Percentiles rank a stretch among this genome's conserved stretches.
Evolutionary conservation across 2,113 vertebrate species (phyloP).

Genomic region (Lampris megalopsis): DNA sequence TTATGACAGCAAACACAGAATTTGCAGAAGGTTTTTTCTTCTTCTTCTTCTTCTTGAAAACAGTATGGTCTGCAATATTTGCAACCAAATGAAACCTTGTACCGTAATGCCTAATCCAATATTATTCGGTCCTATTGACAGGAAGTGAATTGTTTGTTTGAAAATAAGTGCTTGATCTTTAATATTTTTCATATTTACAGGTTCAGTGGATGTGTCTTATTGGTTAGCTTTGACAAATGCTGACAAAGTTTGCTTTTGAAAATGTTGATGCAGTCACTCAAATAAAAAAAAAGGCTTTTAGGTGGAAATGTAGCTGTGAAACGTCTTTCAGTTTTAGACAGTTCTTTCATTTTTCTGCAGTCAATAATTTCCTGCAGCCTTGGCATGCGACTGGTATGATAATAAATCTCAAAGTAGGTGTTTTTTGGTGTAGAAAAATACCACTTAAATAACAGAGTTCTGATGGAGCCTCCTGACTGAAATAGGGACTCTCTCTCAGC

Average conservation of each 20-base stretch:
- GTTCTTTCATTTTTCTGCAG: conserved; percentile 10
- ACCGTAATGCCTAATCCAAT: conserved; percentile 63
- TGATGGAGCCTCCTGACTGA: background rate
- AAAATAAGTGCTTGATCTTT: conserved; percentile 26
- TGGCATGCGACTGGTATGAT: no score
- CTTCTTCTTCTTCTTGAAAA: background rate
- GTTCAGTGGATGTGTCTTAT: conserved; percentile 28
- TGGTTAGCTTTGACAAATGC: conserved; percentile 12
- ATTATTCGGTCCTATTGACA: conserved; percentile 30
- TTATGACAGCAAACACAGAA: conserved; percentile 10
- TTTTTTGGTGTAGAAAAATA: no score
- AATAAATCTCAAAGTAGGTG: no score
- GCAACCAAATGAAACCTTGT: conserved; percentile 44
- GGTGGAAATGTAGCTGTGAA: conserved; percentile 7
- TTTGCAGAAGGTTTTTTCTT: conserved; percentile 19
- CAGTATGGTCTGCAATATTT: background rate
- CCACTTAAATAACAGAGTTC: no score
- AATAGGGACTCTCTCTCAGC: background rate
- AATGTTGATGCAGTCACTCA: background rate
- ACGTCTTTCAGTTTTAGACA: conserved; percentile 1
- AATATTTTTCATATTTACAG: conserved; percentile 7
- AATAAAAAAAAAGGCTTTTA: conserved; percentile 18
- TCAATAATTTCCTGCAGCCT: background rate
- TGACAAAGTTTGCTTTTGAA: conserved; percentile 21
- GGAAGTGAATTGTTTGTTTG: conserved; percentile 20